These are phyloP conservation scores for Atta colombica DNA, from an alignment of 1,140 invertebrate species.

Conservation along the genomic window DNA sequence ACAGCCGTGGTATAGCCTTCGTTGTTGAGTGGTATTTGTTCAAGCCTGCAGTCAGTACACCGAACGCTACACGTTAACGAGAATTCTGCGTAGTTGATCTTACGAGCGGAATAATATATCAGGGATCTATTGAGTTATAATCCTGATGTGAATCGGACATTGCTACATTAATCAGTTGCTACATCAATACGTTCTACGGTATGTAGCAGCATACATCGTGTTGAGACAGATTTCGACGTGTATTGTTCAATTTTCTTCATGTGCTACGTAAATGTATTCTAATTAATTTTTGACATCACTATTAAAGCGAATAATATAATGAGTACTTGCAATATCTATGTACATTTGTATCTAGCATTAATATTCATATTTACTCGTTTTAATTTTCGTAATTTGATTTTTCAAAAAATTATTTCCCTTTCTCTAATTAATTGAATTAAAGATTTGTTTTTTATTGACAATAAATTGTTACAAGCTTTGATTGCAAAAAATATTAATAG, in stretches of 20 bases:
- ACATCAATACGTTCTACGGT: slow-evolving; percentile 31
- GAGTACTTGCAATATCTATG: too few relatives aligned
- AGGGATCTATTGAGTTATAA: slow-evolving; percentile 39
- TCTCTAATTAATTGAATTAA: background rate
- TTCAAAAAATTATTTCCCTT: background rate
- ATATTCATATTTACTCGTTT: too few relatives aligned
- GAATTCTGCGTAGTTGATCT: slow-evolving; percentile 51
- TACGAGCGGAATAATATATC: slow-evolving; percentile 55
- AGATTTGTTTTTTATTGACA: background rate
- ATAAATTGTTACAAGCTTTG: background rate
- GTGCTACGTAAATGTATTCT: background rate
- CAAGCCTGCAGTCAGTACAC: slow-evolving; percentile 22
- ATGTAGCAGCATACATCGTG: background rate
- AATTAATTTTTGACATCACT: background rate
- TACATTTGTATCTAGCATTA: too few relatives aligned
- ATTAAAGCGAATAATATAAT: background rate
- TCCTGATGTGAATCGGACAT: slow-evolving; percentile 49
- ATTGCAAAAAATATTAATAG: background rate
- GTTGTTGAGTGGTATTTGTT: slow-evolving; percentile 42
- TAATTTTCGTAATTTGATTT: too few relatives aligned
- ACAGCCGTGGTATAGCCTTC: slow-evolving; percentile 30
- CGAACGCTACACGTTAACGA: slow-evolving; percentile 37
- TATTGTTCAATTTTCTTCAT: slow-evolving; percentile 8
- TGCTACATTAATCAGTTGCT: slow-evolving; percentile 26
- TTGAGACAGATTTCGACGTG: background rate